These are phyloP conservation scores for Chrysochloris asiatica DNA, from an alignment of 2,113 vertebrate species.

Conservation along the genomic window DNA sequence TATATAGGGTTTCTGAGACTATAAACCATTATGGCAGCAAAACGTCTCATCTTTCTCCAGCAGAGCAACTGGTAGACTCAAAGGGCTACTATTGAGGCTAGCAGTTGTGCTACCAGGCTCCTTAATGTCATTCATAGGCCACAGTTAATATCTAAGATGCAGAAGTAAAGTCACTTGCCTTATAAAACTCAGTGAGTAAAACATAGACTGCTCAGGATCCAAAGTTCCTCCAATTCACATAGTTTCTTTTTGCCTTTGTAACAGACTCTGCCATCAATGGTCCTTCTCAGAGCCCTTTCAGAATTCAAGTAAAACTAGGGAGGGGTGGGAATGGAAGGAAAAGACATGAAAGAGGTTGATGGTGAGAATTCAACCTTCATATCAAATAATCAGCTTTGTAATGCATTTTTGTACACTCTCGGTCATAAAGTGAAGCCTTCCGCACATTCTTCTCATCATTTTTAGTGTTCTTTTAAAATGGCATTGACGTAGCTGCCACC, in stretches of 20 bases:
- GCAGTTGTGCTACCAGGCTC: too few species aligned
- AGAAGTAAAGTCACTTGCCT: too few species aligned
- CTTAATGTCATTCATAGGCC: too few species aligned
- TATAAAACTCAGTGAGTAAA: too few species aligned
- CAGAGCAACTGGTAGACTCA: too few species aligned
- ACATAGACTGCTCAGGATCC: neutral
- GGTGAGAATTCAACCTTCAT: neutral
- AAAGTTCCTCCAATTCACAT: neutral
- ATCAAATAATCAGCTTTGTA: neutral
- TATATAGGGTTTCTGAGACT: too few species aligned
- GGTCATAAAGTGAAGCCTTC: constrained; percentile 4
- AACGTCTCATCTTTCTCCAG: too few species aligned
- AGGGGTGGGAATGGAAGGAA: too few species aligned
- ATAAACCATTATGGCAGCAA: too few species aligned
- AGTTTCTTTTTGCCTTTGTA: neutral
- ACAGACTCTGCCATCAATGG: neutral
- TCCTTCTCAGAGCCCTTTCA: neutral
- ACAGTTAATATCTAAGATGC: too few species aligned
- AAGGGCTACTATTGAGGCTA: too few species aligned
- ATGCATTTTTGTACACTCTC: neutral
- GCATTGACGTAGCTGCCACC: neutral
- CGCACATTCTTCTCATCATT: neutral
- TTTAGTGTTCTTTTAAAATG: neutral
- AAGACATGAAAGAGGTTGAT: neutral
- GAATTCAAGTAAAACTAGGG: neutral